Conservation (phyloP, 2,113 vertebrate species). For the Falco punctatus region DNA sequence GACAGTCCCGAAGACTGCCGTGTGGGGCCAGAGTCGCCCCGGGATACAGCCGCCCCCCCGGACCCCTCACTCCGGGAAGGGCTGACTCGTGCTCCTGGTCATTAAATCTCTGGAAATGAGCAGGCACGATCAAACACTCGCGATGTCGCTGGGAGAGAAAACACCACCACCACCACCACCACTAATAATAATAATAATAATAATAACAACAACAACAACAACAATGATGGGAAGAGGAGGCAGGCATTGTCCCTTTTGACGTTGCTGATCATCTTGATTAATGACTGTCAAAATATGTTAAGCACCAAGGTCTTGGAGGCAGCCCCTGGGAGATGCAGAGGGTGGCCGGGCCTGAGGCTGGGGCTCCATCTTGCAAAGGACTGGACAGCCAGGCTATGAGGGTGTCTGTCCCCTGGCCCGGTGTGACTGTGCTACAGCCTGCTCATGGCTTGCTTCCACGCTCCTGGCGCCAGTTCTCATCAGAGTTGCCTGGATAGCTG, state of each 20-base stretch:
- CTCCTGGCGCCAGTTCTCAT: rapidly evolving
- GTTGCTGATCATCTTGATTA: conserved; percentile 20
- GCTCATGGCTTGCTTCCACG: not conserved
- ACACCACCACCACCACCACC: too few relatives aligned
- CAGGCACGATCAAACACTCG: not conserved
- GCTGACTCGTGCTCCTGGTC: not conserved
- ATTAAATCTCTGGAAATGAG: conserved; percentile 53
- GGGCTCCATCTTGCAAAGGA: not conserved
- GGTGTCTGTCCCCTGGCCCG: not conserved
- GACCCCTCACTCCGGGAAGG: not conserved
- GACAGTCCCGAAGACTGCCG: not conserved
- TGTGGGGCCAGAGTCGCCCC: not conserved
- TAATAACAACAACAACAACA: not conserved
- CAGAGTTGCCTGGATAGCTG: rapidly evolving
- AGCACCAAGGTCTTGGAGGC: not conserved
- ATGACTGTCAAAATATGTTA: not conserved
- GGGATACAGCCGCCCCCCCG: not conserved
- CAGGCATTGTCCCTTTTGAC: not conserved
- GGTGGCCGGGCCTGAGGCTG: not conserved
- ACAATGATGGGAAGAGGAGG: not conserved
- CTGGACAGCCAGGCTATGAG: too few relatives aligned
- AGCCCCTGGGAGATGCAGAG: not conserved
- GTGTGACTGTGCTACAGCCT: rapidly evolving
- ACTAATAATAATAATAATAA: not conserved
- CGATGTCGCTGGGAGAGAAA: not conserved